A percentile compares a stretch with the other conserved stretches of the same genome.
phyloP scores from a whole-genome alignment of 1,140 invertebrate genomes.

The Propsilocerus akamusi region DNA sequence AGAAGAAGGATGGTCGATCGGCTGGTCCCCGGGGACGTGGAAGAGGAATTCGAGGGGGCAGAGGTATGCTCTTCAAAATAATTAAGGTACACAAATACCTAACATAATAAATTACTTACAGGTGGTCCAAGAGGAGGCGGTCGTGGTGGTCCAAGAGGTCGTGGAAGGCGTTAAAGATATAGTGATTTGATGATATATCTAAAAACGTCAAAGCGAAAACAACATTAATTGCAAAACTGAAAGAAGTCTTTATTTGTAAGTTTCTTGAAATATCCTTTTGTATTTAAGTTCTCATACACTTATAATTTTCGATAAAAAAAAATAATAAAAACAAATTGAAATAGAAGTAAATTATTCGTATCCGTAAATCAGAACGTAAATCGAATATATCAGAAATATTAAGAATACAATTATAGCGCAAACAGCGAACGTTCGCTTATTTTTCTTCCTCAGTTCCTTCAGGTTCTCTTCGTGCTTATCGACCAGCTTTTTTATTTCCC shows the following conservation, averaged over 20 bases:
- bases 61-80: too few relatives aligned
- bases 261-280: too few relatives aligned
- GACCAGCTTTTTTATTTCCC: constrained; percentile 10
- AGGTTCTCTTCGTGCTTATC: constrained; percentile 9
- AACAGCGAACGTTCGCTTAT: constrained; percentile 10
- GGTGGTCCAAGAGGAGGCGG: constrained; percentile 23
- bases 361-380: constrained; percentile 10
- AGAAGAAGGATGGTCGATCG: constrained; percentile 59
- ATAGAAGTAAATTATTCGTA: not conserved
- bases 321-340: too few relatives aligned
- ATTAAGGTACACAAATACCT: too few relatives aligned
- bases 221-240: too few relatives aligned
- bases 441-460: constrained; percentile 9
- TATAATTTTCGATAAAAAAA: too few relatives aligned
- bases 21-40: constrained; percentile 43
- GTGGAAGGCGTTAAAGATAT: constrained; percentile 26
- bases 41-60: constrained; percentile 27
- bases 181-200: constrained; percentile 1
- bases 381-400: constrained; percentile 11
- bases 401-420: constrained; percentile 9
- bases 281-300: too few relatives aligned
- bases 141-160: constrained; percentile 16
- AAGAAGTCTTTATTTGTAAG: too few relatives aligned
- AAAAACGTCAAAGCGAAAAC: constrained; percentile 5
- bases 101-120: not conserved